These are phyloP conservation scores for Zaprionus nigranus DNA, from an alignment of 1,140 invertebrate species.

Conservation along the genomic window DNA sequence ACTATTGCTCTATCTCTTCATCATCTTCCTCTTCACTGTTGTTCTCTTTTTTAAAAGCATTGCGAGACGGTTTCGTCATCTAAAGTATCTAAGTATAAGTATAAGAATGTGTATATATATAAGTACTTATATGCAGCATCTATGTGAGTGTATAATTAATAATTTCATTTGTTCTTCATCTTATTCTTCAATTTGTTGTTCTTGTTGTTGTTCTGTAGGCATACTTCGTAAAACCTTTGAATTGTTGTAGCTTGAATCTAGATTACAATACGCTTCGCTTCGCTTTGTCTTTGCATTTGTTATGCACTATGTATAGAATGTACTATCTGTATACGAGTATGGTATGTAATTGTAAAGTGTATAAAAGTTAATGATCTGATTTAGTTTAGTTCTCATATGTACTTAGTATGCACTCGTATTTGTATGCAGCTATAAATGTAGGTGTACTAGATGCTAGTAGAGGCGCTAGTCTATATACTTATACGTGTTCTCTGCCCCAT, in stretches of 20 bases:
- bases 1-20: slow-evolving; percentile 28
- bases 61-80: slow-evolving; percentile 65
- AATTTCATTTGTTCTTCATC: slow-evolving; percentile 32
- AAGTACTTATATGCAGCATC: slow-evolving; percentile 51
- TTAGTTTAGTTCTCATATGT: slow-evolving; percentile 50
- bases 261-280: slow-evolving; percentile 52
- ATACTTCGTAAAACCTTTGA: slow-evolving; percentile 78
- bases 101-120: slow-evolving; percentile 44
- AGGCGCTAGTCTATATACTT: slow-evolving; percentile 43
- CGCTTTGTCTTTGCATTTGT: slow-evolving; percentile 14
- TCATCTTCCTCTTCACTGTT: slow-evolving; percentile 13
- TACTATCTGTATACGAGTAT: slow-evolving; percentile 36
- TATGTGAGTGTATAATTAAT: slow-evolving; percentile 59
- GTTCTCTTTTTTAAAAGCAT: slow-evolving; percentile 67
- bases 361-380: slow-evolving; percentile 82
- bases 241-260: slow-evolving; percentile 70
- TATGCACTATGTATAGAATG: slow-evolving; percentile 14
- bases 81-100: slow-evolving; percentile 73
- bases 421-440: slow-evolving; percentile 60
- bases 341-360: slow-evolving; percentile 81
- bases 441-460: slow-evolving; percentile 60
- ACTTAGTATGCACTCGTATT: slow-evolving; percentile 37
- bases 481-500: slow-evolving; percentile 24
- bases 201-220: slow-evolving; percentile 53
- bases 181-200: slow-evolving; percentile 34